Conservation (phyloP, 1,140 invertebrate species). For the Brachystomella parvula region DNA sequence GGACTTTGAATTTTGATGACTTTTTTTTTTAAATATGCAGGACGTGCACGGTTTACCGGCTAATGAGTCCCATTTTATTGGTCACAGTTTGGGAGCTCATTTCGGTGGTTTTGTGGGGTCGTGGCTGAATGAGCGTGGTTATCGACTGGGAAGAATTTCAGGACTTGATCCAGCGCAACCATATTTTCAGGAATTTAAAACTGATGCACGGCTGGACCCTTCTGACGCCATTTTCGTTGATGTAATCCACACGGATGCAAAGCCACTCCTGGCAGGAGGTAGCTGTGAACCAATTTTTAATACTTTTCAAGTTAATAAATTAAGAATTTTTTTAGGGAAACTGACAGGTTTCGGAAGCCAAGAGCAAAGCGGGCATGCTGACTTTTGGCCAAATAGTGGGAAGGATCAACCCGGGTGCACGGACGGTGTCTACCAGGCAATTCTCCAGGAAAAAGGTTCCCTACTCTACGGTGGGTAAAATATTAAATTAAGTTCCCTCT, state of each 20-base stretch:
- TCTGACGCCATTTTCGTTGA: conserved; percentile 78
- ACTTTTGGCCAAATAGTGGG: conserved; percentile 78
- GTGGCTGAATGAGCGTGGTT: conserved; percentile 54
- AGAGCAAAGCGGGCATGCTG: conserved; percentile 72
- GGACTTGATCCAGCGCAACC: conserved; percentile 88
- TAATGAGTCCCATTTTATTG: conserved; percentile 65
- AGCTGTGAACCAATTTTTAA: conserved; percentile 6
- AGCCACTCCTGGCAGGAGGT: conserved; percentile 67
- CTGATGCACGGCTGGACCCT: conserved; percentile 71
- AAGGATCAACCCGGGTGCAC: conserved; percentile 75
- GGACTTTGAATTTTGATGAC: neutral
- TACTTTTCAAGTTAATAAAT: neutral
- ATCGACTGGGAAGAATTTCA: conserved; percentile 58
- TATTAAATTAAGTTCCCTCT: neutral
- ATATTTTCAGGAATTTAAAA: conserved; percentile 73
- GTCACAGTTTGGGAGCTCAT: conserved; percentile 82
- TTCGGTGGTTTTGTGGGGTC: conserved; percentile 73
- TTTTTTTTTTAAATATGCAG: conserved; percentile 38
- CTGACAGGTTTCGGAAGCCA: conserved; percentile 58
- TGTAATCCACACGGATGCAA: conserved; percentile 79
- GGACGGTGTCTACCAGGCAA: conserved; percentile 58
- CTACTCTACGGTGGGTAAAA: conserved; percentile 48
- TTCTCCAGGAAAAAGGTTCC: conserved; percentile 56
- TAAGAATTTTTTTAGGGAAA: conserved; percentile 48
- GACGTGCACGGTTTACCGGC: conserved; percentile 47